A percentile compares a stretch with the other conserved stretches of the same genome.
Conservation (phyloP, 2,113 vertebrate species). For the Lipophrys pholis region DNA sequence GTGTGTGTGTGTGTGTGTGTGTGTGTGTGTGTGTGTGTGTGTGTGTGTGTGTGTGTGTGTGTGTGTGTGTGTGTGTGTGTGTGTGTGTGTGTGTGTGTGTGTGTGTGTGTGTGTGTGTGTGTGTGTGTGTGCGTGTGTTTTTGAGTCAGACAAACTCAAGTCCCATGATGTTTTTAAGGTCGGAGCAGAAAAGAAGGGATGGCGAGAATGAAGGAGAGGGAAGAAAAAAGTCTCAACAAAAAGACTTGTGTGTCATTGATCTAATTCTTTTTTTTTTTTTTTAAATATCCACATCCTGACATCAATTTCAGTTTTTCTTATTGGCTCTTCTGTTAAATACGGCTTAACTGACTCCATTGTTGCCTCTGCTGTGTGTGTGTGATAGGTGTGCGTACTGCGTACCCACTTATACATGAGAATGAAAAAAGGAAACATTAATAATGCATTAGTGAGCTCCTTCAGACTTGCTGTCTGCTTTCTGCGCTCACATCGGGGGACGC, state of each 20-base stretch:
- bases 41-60: slow-evolving; percentile 22
- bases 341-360: background rate
- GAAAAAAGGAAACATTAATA: slow-evolving; percentile 56
- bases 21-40: slow-evolving; percentile 4
- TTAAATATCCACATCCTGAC: slow-evolving; percentile 20
- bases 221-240: slow-evolving; percentile 42
- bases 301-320: slow-evolving; percentile 14
- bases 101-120: background rate
- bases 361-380: slow-evolving; percentile 7
- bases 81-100: slow-evolving; percentile 23
- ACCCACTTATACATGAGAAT: slow-evolving; percentile 26
- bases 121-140: slow-evolving; percentile 38
- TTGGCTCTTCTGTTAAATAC: background rate
- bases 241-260: slow-evolving; percentile 28
- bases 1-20: slow-evolving; percentile 17
- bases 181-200: slow-evolving; percentile 32
- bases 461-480: slow-evolving; percentile 58
- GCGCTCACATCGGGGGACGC: slow-evolving; percentile 12
- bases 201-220: background rate
- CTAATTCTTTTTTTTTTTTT: slow-evolving; percentile 19
- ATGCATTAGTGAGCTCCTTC: slow-evolving; percentile 48
- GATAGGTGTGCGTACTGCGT: background rate
- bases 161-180: slow-evolving; percentile 83
- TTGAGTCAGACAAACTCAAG: slow-evolving; percentile 69
- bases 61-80: background rate